phyloP scores from a whole-genome alignment of 1,140 invertebrate species.

The Argopecten irradians region DNA sequence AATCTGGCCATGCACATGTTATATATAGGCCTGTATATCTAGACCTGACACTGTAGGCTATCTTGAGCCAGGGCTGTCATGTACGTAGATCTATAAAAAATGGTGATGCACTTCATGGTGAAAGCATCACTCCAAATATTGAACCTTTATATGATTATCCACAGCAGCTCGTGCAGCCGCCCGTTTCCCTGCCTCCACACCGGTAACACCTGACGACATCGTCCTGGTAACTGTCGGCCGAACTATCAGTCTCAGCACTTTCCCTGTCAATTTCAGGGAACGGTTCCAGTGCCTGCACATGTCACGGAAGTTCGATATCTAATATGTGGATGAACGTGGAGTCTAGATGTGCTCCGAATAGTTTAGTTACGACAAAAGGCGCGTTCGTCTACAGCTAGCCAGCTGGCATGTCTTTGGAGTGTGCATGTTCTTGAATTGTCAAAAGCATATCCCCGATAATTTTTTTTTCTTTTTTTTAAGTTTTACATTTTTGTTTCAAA shows the following conservation, averaged over 20 bases:
- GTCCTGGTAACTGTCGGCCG: not conserved
- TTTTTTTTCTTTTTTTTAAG: too few species aligned
- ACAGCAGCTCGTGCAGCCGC: conserved; percentile 55
- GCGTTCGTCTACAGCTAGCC: too few species aligned
- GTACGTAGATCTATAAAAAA: not conserved
- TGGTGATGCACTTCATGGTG: too few species aligned
- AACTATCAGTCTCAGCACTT: not conserved
- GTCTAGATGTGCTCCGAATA: too few species aligned
- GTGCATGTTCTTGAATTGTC: too few species aligned
- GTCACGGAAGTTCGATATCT: conserved; percentile 8
- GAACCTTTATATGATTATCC: conserved; percentile 55
- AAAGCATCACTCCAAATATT: not conserved
- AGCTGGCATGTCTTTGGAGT: too few species aligned
- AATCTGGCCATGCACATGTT: not conserved
- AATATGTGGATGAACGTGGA: too few species aligned
- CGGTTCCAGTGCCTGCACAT: conserved; percentile 9
- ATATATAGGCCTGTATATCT: too few species aligned
- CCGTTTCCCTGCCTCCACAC: conserved; percentile 51
- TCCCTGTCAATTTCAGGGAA: not conserved
- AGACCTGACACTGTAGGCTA: not conserved
- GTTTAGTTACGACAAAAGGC: too few species aligned
- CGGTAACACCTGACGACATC: conserved; percentile 31
- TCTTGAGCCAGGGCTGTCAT: not conserved
- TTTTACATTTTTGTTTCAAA: too few species aligned
- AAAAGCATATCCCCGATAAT: too few species aligned